Conservation (phyloP, 2,797 vertebrate species). For the Crenichthys baileyi region DNA sequence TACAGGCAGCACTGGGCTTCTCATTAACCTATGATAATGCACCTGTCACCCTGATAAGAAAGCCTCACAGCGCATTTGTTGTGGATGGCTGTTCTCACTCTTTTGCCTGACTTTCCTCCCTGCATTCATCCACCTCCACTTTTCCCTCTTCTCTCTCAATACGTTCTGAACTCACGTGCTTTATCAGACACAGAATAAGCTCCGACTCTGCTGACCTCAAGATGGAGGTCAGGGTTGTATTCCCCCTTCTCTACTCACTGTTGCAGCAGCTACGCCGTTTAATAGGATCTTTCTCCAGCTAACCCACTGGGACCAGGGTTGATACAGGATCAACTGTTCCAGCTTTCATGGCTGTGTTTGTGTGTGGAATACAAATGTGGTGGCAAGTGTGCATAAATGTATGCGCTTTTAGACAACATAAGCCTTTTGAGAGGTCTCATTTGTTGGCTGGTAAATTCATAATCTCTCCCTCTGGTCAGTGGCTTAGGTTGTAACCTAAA, state of each 20-base stretch:
- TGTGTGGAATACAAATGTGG: slow-evolving; percentile 43
- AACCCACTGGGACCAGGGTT: slow-evolving; percentile 36
- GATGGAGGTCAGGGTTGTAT: slow-evolving; percentile 50
- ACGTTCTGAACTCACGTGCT: slow-evolving; percentile 5
- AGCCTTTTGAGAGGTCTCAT: slow-evolving; percentile 31
- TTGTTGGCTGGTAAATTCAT: slow-evolving; percentile 36
- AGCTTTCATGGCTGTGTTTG: slow-evolving; percentile 34
- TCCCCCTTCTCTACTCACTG: slow-evolving; percentile 9
- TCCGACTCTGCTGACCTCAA: slow-evolving; percentile 42
- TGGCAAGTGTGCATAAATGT: slow-evolving; percentile 35
- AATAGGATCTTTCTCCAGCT: slow-evolving; percentile 51
- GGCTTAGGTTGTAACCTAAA: slow-evolving; percentile 32
- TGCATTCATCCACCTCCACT: slow-evolving; percentile 27
- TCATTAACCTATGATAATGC: slow-evolving; percentile 81
- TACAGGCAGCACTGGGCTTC: slow-evolving; percentile 66
- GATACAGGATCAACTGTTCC: slow-evolving; percentile 44
- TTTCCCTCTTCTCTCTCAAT: slow-evolving; percentile 26
- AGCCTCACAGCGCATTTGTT: slow-evolving; percentile 59
- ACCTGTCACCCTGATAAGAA: slow-evolving; percentile 64
- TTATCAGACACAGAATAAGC: slow-evolving; percentile 25
- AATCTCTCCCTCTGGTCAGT: slow-evolving; percentile 47
- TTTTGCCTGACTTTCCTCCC: slow-evolving; percentile 15
- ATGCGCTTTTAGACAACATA: slow-evolving; percentile 51
- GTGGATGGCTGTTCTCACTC: slow-evolving; percentile 50
- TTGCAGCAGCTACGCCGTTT: slow-evolving; percentile 51